Evolutionary conservation across 2,113 vertebrate genomes (phyloP), one percentile per base, ranked within the genome.

Genomic region (Cinclus cinclus): DNA sequence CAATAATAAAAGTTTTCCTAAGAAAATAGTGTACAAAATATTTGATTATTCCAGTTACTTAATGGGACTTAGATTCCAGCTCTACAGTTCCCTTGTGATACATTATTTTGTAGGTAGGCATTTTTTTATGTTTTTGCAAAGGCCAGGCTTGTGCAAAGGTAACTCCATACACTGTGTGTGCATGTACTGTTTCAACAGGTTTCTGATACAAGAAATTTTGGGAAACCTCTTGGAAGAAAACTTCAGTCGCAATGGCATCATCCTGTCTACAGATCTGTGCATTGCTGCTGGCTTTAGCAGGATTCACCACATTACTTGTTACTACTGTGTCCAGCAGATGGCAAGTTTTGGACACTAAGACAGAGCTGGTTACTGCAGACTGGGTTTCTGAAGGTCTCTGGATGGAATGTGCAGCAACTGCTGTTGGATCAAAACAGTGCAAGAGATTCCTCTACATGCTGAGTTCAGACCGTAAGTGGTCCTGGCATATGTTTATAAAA

Each of bases 301-400:
- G 98, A 69, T 98, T 98, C 97, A 97, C 97, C 67, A 84, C 98
- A 16, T 87, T 94, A 77, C 95, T 98, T 83, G 94, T 98, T 89
- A 95, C 97, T 15, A 98, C 98, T 20, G 95, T 96, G 70, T 99
- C 98, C 31, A 97, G 95, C 78, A 77, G 90, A 67, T 99, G 98
- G 98, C 98, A 95, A 73, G 65, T 96, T 33, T 83, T 94, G 39
- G 98, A 95, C 71, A 76, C 95, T 3, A 24, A 28, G 0, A 94
- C 97, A 28, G 76, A 95, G 1, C 67, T 98, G 13, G 96, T 87
- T 55, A 92, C 95, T 93, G 88, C 97, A 56, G 98, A 95, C 59
- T 97, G 97, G 96, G 65, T 96, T 79, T 98, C 97, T 15, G 98
- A 99, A 90, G 99, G 98, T 14, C 97, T 99, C 46, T 99, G 99